Conservation (phyloP, 2,888 invertebrate genomes). For the Dasysyrphus albostriatus region DNA sequence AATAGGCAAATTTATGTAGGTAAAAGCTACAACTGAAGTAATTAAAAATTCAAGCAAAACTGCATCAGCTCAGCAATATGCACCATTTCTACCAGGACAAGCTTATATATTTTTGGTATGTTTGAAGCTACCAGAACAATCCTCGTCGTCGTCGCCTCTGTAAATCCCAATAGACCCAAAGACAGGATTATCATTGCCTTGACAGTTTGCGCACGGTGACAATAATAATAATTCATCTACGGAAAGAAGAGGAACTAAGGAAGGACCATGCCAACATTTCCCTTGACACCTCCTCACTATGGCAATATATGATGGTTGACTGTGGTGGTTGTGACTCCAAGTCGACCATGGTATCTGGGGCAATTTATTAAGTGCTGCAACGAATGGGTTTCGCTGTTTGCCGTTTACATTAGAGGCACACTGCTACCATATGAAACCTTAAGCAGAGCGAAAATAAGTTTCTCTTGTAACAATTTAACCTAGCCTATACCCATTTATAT, state of each 20-base stretch:
- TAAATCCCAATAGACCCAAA: conserved; percentile 48
- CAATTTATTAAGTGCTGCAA: conserved; percentile 72
- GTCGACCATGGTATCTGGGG: conserved; percentile 61
- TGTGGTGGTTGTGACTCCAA: conserved; percentile 52
- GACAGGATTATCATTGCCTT: conserved; percentile 72
- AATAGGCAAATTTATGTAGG: conserved; percentile 5
- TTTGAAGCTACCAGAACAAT: background rate
- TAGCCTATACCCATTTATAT: conserved; percentile 11
- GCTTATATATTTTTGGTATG: background rate
- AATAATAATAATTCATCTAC: conserved; percentile 64
- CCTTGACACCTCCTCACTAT: conserved; percentile 6
- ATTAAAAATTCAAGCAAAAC: conserved; percentile 66
- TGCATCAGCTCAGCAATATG: conserved; percentile 16
- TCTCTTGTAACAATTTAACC: conserved; percentile 51
- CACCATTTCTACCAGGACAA: background rate
- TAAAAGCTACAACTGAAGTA: conserved; percentile 51
- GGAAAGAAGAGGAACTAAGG: conserved; percentile 22
- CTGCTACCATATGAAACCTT: conserved; percentile 25
- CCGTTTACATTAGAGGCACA: background rate
- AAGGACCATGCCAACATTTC: conserved; percentile 34
- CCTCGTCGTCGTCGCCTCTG: background rate
- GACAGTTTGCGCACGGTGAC: conserved; percentile 64
- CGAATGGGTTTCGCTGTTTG: conserved; percentile 23
- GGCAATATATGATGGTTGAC: background rate
- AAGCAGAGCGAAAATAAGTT: conserved; percentile 55